Percentiles rank a stretch among this genome's conserved stretches.
Conservation (phyloP, 2,797 vertebrate genomes). For the Carapus acus region DNA sequence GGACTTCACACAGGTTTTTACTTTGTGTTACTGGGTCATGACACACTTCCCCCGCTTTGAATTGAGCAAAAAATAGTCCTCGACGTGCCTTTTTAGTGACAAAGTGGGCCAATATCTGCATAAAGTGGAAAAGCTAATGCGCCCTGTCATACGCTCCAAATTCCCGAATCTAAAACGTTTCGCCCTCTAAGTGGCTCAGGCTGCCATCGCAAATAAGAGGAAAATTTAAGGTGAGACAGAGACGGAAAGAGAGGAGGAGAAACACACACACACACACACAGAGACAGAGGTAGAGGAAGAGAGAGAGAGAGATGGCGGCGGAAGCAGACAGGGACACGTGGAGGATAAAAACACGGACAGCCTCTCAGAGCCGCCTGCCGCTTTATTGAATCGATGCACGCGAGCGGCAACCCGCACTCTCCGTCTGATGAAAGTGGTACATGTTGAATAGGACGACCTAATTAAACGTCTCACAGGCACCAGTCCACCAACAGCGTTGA, state of each 20-base stretch:
- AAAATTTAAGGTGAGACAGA: constrained; percentile 33
- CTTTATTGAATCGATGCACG: constrained; percentile 54
- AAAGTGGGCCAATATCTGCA: constrained; percentile 72
- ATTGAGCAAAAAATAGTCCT: constrained; percentile 66
- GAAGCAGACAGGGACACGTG: constrained; percentile 10
- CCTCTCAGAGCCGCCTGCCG: constrained; percentile 28
- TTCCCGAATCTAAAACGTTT: constrained; percentile 50
- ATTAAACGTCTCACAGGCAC: constrained; percentile 40
- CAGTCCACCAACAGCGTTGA: constrained; percentile 27
- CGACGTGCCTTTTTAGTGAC: constrained; percentile 52
- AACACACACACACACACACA: too few species aligned
- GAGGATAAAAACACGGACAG: constrained; percentile 34
- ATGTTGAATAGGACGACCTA: constrained; percentile 48
- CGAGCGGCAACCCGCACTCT: constrained; percentile 44
- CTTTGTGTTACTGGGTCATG: constrained; percentile 69
- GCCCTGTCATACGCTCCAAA: constrained; percentile 62
- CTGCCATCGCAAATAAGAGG: constrained; percentile 58
- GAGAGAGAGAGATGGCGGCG: constrained; percentile 28
- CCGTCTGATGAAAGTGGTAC: constrained; percentile 46
- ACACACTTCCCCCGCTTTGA: constrained; percentile 68
- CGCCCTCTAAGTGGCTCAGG: constrained; percentile 63
- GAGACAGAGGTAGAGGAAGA: too few species aligned
- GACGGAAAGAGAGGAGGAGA: constrained; percentile 29
- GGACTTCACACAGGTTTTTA: constrained; percentile 65
- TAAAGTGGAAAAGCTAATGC: constrained; percentile 62